Conservation (phyloP, 2,888 invertebrate genomes). For the Vandiemenella viatica region DNA sequence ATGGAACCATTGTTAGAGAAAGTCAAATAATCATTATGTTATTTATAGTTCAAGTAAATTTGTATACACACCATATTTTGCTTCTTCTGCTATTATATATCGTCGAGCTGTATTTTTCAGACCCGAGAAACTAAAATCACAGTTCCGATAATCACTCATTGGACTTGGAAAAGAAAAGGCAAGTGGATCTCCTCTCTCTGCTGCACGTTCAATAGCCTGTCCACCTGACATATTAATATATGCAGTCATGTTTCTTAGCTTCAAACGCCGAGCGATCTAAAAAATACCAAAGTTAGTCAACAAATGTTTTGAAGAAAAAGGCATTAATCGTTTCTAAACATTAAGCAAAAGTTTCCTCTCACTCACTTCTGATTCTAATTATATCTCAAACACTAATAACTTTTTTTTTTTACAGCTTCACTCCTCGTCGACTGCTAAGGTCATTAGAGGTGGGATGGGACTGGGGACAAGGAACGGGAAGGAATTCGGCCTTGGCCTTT, state of each 20-base stretch:
- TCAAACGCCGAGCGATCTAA: slow-evolving; percentile 64
- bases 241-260: slow-evolving; percentile 59
- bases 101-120: slow-evolving; percentile 45
- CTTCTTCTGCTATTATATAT: slow-evolving; percentile 43
- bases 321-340: not conserved
- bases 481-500: no score
- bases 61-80: slow-evolving; percentile 28
- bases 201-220: slow-evolving; percentile 68
- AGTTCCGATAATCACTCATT: slow-evolving; percentile 49
- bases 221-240: slow-evolving; percentile 68
- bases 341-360: no score
- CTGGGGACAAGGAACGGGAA: no score
- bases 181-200: slow-evolving; percentile 47
- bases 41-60: no score
- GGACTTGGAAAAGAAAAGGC: slow-evolving; percentile 52
- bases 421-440: no score
- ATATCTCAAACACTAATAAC: no score
- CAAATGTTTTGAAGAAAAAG: not conserved
- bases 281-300: not conserved
- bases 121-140: slow-evolving; percentile 86
- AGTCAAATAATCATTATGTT: no score
- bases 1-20: no score
- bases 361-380: no score
- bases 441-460: no score
- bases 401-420: no score